A percentile compares a stretch with the other conserved stretches of the same genome.
phyloP scores from a whole-genome alignment of 2,113 vertebrate genomes.

The Mola mola region DNA sequence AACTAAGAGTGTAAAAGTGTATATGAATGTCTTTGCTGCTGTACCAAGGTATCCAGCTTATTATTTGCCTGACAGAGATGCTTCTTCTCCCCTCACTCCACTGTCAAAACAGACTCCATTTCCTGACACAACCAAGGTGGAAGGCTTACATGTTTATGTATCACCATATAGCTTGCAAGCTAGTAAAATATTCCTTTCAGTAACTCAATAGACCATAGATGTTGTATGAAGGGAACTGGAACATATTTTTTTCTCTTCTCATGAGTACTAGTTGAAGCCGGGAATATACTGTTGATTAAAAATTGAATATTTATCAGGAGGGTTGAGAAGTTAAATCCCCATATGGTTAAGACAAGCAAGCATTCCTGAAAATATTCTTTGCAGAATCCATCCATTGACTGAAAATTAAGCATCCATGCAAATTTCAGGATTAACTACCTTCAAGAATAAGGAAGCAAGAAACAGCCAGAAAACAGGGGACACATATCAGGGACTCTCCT shows the following conservation, averaged over 20 bases:
- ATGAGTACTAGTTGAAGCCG: background rate
- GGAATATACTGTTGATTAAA: too few relatives aligned
- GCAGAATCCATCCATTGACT: too few relatives aligned
- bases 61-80: conserved; percentile 35
- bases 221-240: background rate
- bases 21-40: conserved; percentile 4
- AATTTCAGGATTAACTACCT: too few relatives aligned
- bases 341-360: too few relatives aligned
- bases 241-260: background rate
- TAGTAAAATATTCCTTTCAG: conserved; percentile 16
- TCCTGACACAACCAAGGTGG: conserved; percentile 22
- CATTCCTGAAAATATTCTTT: too few relatives aligned
- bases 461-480: conserved; percentile 15
- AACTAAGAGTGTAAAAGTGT: background rate
- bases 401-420: too few relatives aligned
- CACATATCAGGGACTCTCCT: background rate
- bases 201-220: conserved; percentile 18
- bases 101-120: conserved; percentile 12
- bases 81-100: conserved; percentile 18
- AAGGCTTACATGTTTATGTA: background rate
- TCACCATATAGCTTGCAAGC: background rate
- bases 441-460: too few relatives aligned
- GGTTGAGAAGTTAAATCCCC: too few relatives aligned
- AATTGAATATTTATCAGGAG: too few relatives aligned
- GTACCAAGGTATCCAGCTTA: conserved; percentile 6